A percentile compares a stretch with the other conserved stretches of the same genome.
Conservation (phyloP, 1,140 invertebrate genomes). For the Reticulitermes speratus region DNA sequence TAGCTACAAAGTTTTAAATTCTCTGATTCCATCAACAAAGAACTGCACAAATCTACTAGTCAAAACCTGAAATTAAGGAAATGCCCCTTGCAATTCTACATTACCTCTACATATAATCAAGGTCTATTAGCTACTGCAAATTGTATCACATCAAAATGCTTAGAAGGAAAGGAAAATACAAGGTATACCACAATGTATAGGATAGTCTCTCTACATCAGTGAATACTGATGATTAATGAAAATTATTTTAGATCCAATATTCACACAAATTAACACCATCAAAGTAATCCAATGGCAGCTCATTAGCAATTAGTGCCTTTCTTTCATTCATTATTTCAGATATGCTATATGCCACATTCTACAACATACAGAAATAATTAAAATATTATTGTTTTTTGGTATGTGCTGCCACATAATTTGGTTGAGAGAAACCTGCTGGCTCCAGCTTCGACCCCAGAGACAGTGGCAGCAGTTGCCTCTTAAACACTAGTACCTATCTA, state of each 20-base stretch:
- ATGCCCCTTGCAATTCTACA: background rate
- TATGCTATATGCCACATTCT: no score
- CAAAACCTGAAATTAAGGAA: background rate
- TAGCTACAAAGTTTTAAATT: background rate
- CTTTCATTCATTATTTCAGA: no score
- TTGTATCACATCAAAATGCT: background rate
- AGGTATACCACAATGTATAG: background rate
- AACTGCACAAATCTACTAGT: background rate
- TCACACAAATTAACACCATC: background rate
- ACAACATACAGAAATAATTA: no score
- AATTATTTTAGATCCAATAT: background rate
- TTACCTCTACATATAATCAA: background rate
- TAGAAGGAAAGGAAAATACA: background rate
- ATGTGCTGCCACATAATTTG: no score
- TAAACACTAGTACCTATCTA: no score
- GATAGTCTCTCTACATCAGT: background rate
- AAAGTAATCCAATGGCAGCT: no score
- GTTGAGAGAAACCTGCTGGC: no score
- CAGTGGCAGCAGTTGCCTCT: no score
- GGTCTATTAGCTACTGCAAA: background rate
- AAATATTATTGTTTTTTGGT: no score
- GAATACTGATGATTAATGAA: no score
- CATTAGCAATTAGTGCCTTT: no score
- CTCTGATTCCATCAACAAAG: background rate
- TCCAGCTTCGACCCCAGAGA: no score